Base-by-base conservation (phyloP, 2,797 vertebrate species). In the Channallabes apus region DNA sequence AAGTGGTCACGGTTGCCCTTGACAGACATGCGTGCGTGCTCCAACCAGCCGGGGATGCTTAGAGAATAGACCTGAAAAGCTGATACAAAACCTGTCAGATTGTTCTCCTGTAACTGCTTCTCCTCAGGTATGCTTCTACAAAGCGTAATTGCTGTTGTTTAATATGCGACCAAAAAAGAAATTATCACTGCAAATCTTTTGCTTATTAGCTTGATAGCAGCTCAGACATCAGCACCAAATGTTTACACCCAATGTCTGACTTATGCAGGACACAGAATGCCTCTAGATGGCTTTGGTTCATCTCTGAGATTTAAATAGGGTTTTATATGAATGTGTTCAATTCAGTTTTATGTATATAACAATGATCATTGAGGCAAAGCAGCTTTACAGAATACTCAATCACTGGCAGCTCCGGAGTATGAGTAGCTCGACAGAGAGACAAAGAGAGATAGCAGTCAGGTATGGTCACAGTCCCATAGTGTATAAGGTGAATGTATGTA, bases 1-100 rank as follows among this genome's bases (percentile, higher is more conserved):
- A 76, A 85, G 46, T 51, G 78, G 81, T 84, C 64, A 61, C 0
- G 0, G 3, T 51, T 88, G 87, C 22, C 87, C 87, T 89, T 88
- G 83, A 65, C 12, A 51, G 62, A 41, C 68, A 7, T 41, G 80
- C 3, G 51, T 84, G 82, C 29, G 67, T 76, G 35, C 6, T 58
- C 22, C 20, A 3, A n/a, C 35, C 24, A 6, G 3, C 22, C 4
- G 78, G 18, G 38, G n/a, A 17, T 59, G 29, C 18, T 15, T 32
- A 38, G 11, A 24, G 11, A 38, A 35, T 20, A 14, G 56, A 5
- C n/a, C 73, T 12, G 17, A 80, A 80, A 80, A 27, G 14, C 14
- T 46, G 11, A 29, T 2, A 62, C n/a, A 18, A 51, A 51, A 29
- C 0, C 11, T 6, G 1, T 27, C 15, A n/a, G 15, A 65, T 29